These are phyloP conservation scores for Conus ventricosus DNA, from an alignment of 1,140 invertebrate species.

Conservation along the genomic window DNA sequence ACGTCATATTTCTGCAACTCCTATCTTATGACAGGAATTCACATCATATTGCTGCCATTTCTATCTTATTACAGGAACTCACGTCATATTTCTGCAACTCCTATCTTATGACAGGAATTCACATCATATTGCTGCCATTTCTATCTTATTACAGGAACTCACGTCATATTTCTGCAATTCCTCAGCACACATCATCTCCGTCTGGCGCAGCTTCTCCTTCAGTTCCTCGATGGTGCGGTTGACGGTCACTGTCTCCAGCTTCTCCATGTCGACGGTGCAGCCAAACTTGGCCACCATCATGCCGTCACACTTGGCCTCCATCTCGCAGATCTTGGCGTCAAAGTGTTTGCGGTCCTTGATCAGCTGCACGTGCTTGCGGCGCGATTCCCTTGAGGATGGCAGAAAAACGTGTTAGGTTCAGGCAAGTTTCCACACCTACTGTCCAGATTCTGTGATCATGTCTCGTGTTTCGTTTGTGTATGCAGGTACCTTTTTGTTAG, in stretches of 20 bases:
- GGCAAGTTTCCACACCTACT: too few relatives aligned
- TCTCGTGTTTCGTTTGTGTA: too few relatives aligned
- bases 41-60: too few relatives aligned
- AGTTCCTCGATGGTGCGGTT: constrained; percentile 73
- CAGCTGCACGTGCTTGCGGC: constrained; percentile 70
- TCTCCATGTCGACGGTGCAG: constrained; percentile 71
- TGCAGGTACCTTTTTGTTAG: too few relatives aligned
- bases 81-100: too few relatives aligned
- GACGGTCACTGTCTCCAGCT: constrained; percentile 72
- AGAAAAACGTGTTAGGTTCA: too few relatives aligned
- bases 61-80: too few relatives aligned
- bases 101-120: constrained; percentile 25
- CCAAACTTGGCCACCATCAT: constrained; percentile 75
- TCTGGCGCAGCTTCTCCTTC: constrained; percentile 69
- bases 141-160: constrained; percentile 36
- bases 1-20: background rate
- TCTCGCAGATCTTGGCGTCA: constrained; percentile 66
- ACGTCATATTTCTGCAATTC: constrained; percentile 65
- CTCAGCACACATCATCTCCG: constrained; percentile 64
- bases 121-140: constrained; percentile 64
- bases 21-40: too few relatives aligned
- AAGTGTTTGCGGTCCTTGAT: constrained; percentile 72
- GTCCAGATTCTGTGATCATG: too few relatives aligned
- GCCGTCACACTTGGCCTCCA: constrained; percentile 70
- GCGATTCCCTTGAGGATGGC: constrained; percentile 63